These are phyloP conservation scores for Peromyscus leucopus DNA, from an alignment of 2,113 vertebrate species.

Conservation along the genomic window DNA sequence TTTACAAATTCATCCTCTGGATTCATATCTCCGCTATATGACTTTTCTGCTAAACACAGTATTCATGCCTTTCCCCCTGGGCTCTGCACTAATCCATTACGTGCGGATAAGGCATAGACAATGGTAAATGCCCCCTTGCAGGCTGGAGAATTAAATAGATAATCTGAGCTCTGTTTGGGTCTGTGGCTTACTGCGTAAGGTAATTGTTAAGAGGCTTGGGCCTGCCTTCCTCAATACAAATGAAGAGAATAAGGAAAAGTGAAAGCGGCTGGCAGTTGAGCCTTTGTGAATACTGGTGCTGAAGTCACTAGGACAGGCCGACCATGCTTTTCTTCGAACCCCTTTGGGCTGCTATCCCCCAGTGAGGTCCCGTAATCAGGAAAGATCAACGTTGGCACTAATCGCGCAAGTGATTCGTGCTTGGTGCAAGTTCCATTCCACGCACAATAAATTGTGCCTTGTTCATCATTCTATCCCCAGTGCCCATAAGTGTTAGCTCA, in stretches of 20 bases:
- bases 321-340: constrained; percentile 34
- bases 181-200: constrained; percentile 56
- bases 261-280: not conserved
- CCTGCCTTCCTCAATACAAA: constrained; percentile 66
- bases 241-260: constrained; percentile 60
- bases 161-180: constrained; percentile 67
- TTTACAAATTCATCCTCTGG: constrained; percentile 35
- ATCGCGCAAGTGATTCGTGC: not conserved
- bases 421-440: not conserved
- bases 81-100: constrained; percentile 75
- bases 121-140: constrained; percentile 72
- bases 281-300: not conserved
- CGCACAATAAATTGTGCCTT: not conserved
- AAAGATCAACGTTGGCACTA: not conserved
- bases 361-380: not conserved
- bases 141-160: constrained; percentile 75
- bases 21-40: constrained; percentile 7
- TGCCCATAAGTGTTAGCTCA: constrained; percentile 9
- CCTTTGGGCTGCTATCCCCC: not conserved
- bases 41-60: constrained; percentile 60
- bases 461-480: constrained; percentile 31
- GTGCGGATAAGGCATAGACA: constrained; percentile 65
- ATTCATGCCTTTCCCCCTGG: constrained; percentile 7
- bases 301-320: not conserved
- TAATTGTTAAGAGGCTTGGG: constrained; percentile 71